A percentile compares a stretch with the other conserved stretches of the same genome.
These are phyloP conservation scores for Lottia gigantea DNA, from an alignment of 2,888 invertebrate genomes.

Conservation along the genomic window DNA sequence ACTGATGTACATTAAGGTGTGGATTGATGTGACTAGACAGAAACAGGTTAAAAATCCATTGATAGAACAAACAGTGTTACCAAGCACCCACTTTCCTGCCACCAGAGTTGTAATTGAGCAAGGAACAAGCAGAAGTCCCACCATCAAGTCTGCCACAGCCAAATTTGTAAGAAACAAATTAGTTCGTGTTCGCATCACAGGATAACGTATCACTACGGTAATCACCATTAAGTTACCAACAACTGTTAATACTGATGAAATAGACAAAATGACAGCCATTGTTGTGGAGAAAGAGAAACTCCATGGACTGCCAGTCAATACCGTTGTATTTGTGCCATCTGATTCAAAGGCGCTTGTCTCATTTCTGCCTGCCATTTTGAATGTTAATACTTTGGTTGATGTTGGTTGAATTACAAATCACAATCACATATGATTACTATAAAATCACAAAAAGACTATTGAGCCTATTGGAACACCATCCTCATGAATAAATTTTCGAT, in stretches of 20 bases:
- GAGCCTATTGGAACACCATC: too few relatives aligned
- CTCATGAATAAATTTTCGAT: too few relatives aligned
- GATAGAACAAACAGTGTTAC: conserved; percentile 62
- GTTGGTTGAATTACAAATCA: too few relatives aligned
- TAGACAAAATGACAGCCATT: conserved; percentile 41
- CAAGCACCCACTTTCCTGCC: conserved; percentile 66
- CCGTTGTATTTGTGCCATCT: too few relatives aligned
- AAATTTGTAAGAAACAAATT: conserved; percentile 70
- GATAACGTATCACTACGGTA: conserved; percentile 65
- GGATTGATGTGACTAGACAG: conserved; percentile 68
- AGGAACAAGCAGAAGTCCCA: conserved; percentile 67
- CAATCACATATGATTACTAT: too few relatives aligned
- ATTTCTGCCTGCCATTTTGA: too few relatives aligned
- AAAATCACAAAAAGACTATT: too few relatives aligned
- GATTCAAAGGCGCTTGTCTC: too few relatives aligned
- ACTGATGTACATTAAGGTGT: conserved; percentile 70
- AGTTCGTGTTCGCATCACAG: conserved; percentile 69
- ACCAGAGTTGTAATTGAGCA: conserved; percentile 68
- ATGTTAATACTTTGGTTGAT: too few relatives aligned
- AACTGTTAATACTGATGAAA: conserved; percentile 65
- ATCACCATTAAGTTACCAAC: conserved; percentile 69
- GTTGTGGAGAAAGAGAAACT: conserved; percentile 30
- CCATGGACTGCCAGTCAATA: conserved; percentile 19
- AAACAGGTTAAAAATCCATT: conserved; percentile 69
- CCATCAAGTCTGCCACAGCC: conserved; percentile 69